Percentiles rank a stretch among this genome's conserved stretches.
These are phyloP conservation scores for Calidris pygmaea DNA, from an alignment of 2,113 vertebrate genomes.

Conservation along the genomic window DNA sequence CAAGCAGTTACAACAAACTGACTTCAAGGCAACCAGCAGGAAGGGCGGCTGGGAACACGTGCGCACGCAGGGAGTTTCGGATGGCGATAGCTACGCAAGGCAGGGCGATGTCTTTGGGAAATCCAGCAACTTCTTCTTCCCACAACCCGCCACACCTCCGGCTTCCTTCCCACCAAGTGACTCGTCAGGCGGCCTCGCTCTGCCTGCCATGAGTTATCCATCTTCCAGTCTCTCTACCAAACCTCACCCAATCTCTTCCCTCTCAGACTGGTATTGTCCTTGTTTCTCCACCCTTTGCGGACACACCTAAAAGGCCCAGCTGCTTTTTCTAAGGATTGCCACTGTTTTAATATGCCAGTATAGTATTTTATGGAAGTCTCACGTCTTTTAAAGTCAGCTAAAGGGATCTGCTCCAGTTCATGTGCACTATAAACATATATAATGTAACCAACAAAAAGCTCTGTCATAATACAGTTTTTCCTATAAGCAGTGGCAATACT, in stretches of 20 bases:
- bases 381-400: background rate
- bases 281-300: background rate
- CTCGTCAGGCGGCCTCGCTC: background rate
- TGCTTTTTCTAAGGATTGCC: background rate
- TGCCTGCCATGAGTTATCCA: background rate
- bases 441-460: background rate
- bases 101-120: constrained; percentile 55
- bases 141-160: constrained; percentile 53
- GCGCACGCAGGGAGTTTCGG: rapidly evolving
- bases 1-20: background rate
- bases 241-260: background rate
- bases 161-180: constrained; percentile 3
- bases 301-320: background rate
- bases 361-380: background rate
- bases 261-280: background rate
- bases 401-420: background rate
- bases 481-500: background rate
- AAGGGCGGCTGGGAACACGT: rapidly evolving
- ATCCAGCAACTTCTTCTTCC: constrained; percentile 34
- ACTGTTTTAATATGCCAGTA: background rate
- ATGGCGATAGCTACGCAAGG: background rate
- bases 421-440: background rate
- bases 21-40: background rate
- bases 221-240: background rate
- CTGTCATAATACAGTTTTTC: background rate